Evolutionary conservation across 1,140 invertebrate species (phyloP), one percentile per base, ranked within the genome.

Genomic region (Scaptomyza hsui): DNA sequence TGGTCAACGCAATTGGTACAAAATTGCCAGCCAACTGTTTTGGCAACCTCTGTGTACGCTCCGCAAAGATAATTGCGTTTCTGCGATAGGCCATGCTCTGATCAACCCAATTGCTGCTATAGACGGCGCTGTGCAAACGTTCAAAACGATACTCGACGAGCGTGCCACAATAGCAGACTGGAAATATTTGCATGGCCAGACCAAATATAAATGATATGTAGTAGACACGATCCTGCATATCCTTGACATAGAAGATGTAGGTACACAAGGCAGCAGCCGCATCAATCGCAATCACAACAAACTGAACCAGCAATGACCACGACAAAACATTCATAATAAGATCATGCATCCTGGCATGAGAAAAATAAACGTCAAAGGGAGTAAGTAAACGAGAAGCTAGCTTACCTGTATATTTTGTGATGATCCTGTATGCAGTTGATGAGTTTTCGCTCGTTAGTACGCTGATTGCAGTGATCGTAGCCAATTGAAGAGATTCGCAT

Each of bases 71-170:
- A n/a, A 89, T 13, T 37, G 78, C 62, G 44, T 53, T 63, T 1
- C 49, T 51, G 1, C 75, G 70, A 48, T 72, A 91, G 7, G 4
- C 15, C 0, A 37, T 19, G 9, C 64, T 89, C 29, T 90, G 89
- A 21, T 75, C 69, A 4, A 72, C 59, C 89, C 89, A 91, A 45
- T 91, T 91, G 56, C 89, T 83, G 37, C 48, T 52, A 19, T 76
- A 91, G 0, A 74, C 53, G 0, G 82, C 82, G 0, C 65, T 71
- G 32, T 75, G 81, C 9, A 91, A 32, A 0, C 51, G 18, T 2
- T 39, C 49, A 10, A 89, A 89, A 2, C 35, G 29, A 6, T 59
- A 32, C 26, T 78, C 70, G n/a, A 85, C 47, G 7, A 70, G n/a
- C 4, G 75, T 81, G 37, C 89, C 89, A 35, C 71, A 90, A 24